Evolutionary conservation across 30 jellyfish, hydroid and myxozoan species (phyloP).

Genomic region (Hydra vulgaris): DNA sequence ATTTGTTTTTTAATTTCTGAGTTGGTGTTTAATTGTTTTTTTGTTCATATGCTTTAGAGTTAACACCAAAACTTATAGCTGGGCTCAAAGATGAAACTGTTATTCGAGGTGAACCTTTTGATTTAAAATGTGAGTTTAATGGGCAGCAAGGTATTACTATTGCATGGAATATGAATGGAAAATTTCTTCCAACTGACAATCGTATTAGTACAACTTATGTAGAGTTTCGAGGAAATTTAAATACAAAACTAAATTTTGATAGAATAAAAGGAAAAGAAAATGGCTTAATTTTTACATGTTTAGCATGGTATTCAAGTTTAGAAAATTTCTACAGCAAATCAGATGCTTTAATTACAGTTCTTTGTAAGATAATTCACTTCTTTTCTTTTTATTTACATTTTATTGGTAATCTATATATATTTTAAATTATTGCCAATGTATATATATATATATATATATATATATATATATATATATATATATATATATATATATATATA

Average conservation of each 20-base stretch:
- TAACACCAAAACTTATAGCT: slow-evolving; percentile 51
- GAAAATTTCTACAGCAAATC: slow-evolving; percentile 48
- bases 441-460: too few species aligned
- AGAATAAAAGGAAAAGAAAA: slow-evolving; percentile 66
- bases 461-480: too few species aligned
- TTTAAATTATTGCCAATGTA: too few species aligned
- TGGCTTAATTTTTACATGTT: slow-evolving; percentile 68
- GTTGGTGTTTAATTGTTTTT: neutral
- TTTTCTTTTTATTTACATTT: neutral
- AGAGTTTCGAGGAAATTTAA: neutral
- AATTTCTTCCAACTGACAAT: slow-evolving; percentile 50
- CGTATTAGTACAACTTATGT: slow-evolving; percentile 46
- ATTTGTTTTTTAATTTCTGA: neutral
- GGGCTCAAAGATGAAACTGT: slow-evolving; percentile 37
- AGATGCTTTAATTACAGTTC: slow-evolving; percentile 54
- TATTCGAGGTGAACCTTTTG: slow-evolving; percentile 63
- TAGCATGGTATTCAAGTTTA: slow-evolving; percentile 77
- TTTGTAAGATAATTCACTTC: slow-evolving; percentile 38
- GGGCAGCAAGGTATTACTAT: slow-evolving; percentile 80
- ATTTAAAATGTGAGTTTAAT: slow-evolving; percentile 61
- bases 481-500: too few species aligned
- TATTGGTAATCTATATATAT: neutral
- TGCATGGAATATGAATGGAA: slow-evolving; percentile 70
- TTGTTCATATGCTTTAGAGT: slow-evolving; percentile 38
- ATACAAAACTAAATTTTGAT: slow-evolving; percentile 42